Conservation (phyloP, 2,888 invertebrate species). For the Rotaria magnacalcarata region DNA sequence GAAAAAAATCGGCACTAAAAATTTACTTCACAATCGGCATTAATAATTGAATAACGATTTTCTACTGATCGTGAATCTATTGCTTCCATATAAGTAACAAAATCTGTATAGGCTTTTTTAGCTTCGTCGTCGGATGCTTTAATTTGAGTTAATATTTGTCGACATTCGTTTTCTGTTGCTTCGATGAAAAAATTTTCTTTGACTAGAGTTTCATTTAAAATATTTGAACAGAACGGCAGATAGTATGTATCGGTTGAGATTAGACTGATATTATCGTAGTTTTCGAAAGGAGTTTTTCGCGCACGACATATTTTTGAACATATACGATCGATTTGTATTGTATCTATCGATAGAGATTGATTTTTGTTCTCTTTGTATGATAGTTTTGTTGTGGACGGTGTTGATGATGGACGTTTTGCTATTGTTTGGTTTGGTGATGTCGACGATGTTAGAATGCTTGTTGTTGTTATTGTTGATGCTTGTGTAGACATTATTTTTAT, state of each 20-base stretch:
- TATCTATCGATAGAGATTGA: neutral
- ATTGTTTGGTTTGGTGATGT: neutral
- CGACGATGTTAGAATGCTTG: neutral
- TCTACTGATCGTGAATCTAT: neutral
- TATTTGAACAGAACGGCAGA: neutral
- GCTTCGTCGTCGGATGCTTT: neutral
- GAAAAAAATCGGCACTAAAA: neutral
- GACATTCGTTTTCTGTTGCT: neutral
- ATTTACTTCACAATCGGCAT: neutral
- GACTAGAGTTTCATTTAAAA: neutral
- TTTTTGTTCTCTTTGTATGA: neutral
- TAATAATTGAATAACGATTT: neutral
- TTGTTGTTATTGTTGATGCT: neutral
- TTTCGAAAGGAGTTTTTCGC: neutral
- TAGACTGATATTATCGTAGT: neutral
- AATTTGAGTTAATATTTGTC: neutral
- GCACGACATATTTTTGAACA: slow-evolving; percentile 16
- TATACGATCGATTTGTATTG: neutral
- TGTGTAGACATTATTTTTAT: slow-evolving; percentile 33
- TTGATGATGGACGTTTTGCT: neutral
- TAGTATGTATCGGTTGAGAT: neutral
- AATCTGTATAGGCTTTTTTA: neutral
- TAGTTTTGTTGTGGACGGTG: neutral
- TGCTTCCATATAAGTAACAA: slow-evolving; percentile 1
- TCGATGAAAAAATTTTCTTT: neutral